Evolutionary conservation across 2,888 invertebrate species (phyloP), one percentile per base, ranked within the genome.

Genomic region (Hipparchia semele): DNA sequence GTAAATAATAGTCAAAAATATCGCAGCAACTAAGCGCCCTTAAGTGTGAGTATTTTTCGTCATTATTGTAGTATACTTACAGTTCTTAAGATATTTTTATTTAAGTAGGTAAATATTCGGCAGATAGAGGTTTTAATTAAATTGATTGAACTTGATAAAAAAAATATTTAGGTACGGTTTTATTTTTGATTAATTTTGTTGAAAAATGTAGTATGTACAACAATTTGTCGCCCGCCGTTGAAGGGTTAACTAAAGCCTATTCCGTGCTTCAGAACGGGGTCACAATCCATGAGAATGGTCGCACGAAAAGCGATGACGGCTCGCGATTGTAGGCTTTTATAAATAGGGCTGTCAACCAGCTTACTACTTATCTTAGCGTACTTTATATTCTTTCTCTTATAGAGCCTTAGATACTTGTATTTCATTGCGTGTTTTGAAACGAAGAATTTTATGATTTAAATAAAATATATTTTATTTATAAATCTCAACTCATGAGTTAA

Each of bases 201-300:
- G 10, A 49, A 60, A 59, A 51, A 60, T 51, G 6, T 68, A 60
- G 12, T 23, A n/a, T n/a, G n/a, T n/a, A 58, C 12, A 8, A 39
- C 51, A 60, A 51, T 13, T 68, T 12, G 46, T 4, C n/a, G 7
- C 33, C 39, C 68, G 74, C 75, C 75, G 79, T 77, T 77, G 76
- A 81, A 80, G 80, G 80, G 83, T 84, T 83, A 83, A 82, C 81
- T 81, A 80, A 82, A 82, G 80, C 80, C 73, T 78, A 81, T 84
- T 80, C 80, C 82, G 84, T 86, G 82, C 79, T 76, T 76, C 65
- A 70, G 78, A 80, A 83, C 78, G 82, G 82, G 86, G 84, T 85
- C 83, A 84, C 82, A 83, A 83, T 84, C 85, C 82, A 85, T 84
- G 82, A 82, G 83, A 86, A 81, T 78, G 80, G 80, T 81, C 81